phyloP scores from a whole-genome alignment of 2,797 vertebrate species.

The Takifugu rubripes region DNA sequence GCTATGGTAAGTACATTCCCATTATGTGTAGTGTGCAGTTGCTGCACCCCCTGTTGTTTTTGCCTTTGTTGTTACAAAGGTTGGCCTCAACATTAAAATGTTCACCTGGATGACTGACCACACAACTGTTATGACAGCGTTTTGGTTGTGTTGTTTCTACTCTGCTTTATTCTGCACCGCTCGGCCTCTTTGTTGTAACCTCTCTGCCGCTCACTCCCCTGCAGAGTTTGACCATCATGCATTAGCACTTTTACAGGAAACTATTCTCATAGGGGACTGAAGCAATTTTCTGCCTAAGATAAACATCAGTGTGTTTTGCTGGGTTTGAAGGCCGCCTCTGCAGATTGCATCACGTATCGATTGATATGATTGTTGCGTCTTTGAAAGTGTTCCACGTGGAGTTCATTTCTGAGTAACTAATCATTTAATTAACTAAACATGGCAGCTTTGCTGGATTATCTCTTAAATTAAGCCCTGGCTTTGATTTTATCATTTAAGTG shows the following conservation, averaged over 20 bases:
- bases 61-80: conserved; percentile 52
- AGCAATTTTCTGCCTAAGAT: conserved; percentile 33
- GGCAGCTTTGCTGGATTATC: conserved; percentile 20
- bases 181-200: conserved; percentile 39
- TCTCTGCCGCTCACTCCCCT: conserved; percentile 39
- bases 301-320: conserved; percentile 14
- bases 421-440: neutral
- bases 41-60: conserved; percentile 50
- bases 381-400: neutral
- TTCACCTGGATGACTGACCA: conserved; percentile 70
- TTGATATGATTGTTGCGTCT: neutral
- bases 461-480: conserved; percentile 18
- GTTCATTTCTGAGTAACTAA: neutral
- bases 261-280: conserved; percentile 43
- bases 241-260: conserved; percentile 68
- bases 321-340: neutral
- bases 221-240: conserved; percentile 45
- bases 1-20: conserved; percentile 66
- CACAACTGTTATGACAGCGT: conserved; percentile 58
- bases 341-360: neutral
- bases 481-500: conserved; percentile 8
- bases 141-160: conserved; percentile 51
- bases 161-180: conserved; percentile 38
- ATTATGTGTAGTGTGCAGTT: conserved; percentile 54
- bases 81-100: conserved; percentile 53